Evolutionary conservation across 2,888 invertebrate species (phyloP), one percentile per base, ranked within the genome.

Genomic region (Orchesellides sinensis): DNA sequence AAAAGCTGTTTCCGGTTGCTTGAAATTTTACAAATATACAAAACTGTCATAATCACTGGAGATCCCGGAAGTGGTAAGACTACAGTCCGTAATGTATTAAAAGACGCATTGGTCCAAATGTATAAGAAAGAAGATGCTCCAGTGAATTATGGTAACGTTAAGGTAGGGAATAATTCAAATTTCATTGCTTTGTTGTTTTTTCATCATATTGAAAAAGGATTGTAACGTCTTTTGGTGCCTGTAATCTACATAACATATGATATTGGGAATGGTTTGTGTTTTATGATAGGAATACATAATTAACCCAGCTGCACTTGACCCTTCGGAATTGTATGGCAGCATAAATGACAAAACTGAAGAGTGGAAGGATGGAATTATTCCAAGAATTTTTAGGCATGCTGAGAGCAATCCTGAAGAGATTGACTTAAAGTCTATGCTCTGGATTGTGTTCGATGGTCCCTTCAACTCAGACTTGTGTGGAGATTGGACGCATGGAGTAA

Each of bases 361-460:
- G 0, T 72, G 65, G 72, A 79, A n/a, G 8, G 79, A 79, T 54
- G 79, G 79, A 2, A 54, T 79, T 23, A 0, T 79, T 10, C 21
- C 78, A n/a, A 56, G 45, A 77, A 68, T 68, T 27, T 21, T 66
- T 25, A 73, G 59, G 54, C 40, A 17, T 65, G 1, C 25, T 52
- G 23, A 56, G 14, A 52, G n/a, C 45, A 61, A 2, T 14, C 1
- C 27, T 0, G 49, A 14, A 12, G 72, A 40, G 47, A 5, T 10
- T 21, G 21, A 45, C n/a, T 40, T 8, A 45, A 47, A 17, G 14
- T 17, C 10, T 56, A 23, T 12, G 1, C 12, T 61, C 10, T 78
- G 78, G 78, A 29, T 78, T 19, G 52, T 78, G 5, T 63, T 78
- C 14, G 70, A 78, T 70, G 78, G 78, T 12, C 52, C 63, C 5